These are phyloP conservation scores for Aphrocallistes beatrix DNA, from an alignment of 37 sponge, comb jelly and placozoan species.

Conservation along the genomic window DNA sequence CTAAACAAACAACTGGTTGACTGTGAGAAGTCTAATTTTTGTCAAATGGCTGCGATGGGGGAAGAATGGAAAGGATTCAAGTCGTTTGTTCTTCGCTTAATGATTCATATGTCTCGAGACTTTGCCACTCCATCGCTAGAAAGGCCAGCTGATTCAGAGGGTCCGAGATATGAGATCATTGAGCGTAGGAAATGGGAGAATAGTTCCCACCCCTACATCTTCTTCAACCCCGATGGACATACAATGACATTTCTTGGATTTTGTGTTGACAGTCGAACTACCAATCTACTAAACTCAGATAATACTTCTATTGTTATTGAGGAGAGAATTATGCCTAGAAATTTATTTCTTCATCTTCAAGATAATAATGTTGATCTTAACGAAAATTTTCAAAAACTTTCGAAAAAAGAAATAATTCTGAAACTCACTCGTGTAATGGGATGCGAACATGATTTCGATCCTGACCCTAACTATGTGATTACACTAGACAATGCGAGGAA, in stretches of 20 bases:
- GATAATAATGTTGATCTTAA: conserved; percentile 29
- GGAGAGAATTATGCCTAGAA: conserved; percentile 23
- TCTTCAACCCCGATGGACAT: conserved; percentile 54
- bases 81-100: conserved; percentile 68
- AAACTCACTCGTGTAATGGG: not conserved
- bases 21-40: conserved; percentile 51
- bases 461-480: conserved; percentile 10
- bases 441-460: not conserved
- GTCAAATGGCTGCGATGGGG: too few relatives aligned
- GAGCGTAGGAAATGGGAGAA: too few relatives aligned
- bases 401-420: conserved; percentile 9
- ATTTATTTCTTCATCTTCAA: conserved; percentile 30
- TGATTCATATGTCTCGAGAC: conserved; percentile 72
- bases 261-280: not conserved
- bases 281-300: not conserved
- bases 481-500: conserved; percentile 18
- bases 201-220: conserved; percentile 69
- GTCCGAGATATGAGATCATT: too few relatives aligned
- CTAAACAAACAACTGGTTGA: conserved; percentile 52
- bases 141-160: too few relatives aligned
- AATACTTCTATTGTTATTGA: conserved; percentile 17
- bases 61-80: too few relatives aligned
- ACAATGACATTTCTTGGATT: conserved; percentile 65
- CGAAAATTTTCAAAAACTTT: conserved; percentile 34
- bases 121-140: too few relatives aligned